Evolutionary conservation across 2,113 vertebrate species (phyloP).

Genomic region (Cathartes aura): DNA sequence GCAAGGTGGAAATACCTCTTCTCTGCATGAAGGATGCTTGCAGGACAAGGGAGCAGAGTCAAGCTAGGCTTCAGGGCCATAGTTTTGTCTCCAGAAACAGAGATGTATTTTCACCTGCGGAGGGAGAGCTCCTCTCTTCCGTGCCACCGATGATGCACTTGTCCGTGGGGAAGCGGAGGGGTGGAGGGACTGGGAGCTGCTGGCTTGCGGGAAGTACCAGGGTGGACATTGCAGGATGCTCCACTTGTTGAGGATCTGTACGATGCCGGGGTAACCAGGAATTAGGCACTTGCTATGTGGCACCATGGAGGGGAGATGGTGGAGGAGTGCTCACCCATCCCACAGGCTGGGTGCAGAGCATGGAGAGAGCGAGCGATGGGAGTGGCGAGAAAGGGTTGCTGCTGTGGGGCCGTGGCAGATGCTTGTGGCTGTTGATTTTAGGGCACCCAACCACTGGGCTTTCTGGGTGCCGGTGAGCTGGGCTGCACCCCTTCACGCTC

Average conservation of each 20-base stretch:
- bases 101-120: background rate
- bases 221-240: background rate
- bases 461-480: background rate
- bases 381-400: accelerated
- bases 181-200: background rate
- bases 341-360: too few relatives aligned
- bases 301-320: background rate
- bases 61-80: background rate
- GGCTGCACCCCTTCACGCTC: background rate
- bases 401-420: background rate
- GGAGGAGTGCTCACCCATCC: accelerated
- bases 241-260: background rate
- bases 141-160: accelerated
- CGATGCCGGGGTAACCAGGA: background rate
- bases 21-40: background rate
- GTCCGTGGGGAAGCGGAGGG: background rate
- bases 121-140: background rate
- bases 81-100: background rate
- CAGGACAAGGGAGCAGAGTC: background rate
- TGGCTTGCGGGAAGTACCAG: background rate
- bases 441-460: background rate
- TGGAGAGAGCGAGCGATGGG: accelerated
- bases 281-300: background rate
- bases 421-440: background rate
- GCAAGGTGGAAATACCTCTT: background rate